Base-by-base conservation (phyloP, 2,888 invertebrate species). In the Exephanes ischioxanthus region DNA sequence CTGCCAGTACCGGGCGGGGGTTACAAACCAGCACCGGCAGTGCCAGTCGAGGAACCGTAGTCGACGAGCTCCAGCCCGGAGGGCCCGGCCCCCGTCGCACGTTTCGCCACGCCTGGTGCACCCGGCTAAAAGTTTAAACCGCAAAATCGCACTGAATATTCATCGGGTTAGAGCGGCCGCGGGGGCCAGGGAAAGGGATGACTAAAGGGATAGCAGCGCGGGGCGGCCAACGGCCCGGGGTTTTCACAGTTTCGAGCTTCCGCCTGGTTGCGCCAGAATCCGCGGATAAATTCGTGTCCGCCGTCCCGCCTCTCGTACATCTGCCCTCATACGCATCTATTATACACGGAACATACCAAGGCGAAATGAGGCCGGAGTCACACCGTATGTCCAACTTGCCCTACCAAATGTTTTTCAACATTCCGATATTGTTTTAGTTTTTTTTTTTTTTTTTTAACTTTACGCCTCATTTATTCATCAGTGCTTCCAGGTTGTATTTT, bases 91-190 rank as follows among this genome's bases (percentile, higher is more conserved):
- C 53, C 30, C 83, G 85, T 83, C 83, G 85, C 83, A 85, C 85
- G 80, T 85, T 85, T 85, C 80, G 83, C 85, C 79, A 82, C 82
- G 82, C 79, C 85, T 79, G 79, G 79, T 83, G 85, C 78, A 85
- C 84, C 87, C 79, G 82, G 87, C 86, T 87, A 88, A 93, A 93
- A 93, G 90, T 93, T 93, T 92, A 86, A 88, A 88, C 91, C 91
- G 90, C 92, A 92, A 93, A 93, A 93, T 93, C 93, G 91, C 89
- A 88, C 91, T 94, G 93, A 93, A 93, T 94, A 94, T 94, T 94
- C 93, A 94, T 93, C 92, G 92, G 87, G 91, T 91, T 91, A 92
- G 92, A 91, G 80, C 91, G 91, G 91, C 53, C 76, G 79, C 33
- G 80, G 19, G 33, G 22, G 51, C 37, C 11, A 19, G 66, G 70